A percentile compares a stretch with the other conserved stretches of the same genome.
Conservation (phyloP, 2,797 vertebrate species). For the Artibeus jamaicensis region DNA sequence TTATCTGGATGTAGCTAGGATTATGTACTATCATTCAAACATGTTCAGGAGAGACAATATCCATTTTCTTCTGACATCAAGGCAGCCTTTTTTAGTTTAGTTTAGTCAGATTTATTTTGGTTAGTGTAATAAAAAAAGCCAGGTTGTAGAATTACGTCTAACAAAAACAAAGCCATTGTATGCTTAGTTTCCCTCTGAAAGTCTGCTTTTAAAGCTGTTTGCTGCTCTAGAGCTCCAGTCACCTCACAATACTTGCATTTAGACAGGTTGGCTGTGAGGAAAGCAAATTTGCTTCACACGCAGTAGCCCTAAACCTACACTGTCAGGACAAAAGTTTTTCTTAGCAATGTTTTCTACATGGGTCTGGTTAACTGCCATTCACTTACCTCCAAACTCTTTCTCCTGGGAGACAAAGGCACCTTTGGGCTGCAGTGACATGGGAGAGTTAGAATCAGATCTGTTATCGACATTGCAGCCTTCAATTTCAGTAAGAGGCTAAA, state of each 20-base stretch:
- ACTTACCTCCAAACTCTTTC: constrained; percentile 66
- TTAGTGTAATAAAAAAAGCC: constrained; percentile 51
- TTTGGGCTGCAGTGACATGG: constrained; percentile 69
- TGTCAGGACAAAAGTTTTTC: constrained; percentile 63
- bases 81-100: constrained; percentile 68
- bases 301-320: constrained; percentile 48
- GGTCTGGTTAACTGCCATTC: constrained; percentile 64
- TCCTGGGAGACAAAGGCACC: constrained; percentile 74
- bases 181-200: constrained; percentile 48
- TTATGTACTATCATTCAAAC: constrained; percentile 28
- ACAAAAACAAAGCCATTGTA: constrained; percentile 69
- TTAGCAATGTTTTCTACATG: constrained; percentile 55
- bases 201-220: constrained; percentile 54
- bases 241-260: constrained; percentile 28
- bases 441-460: constrained; percentile 74
- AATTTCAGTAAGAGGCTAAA: constrained; percentile 67
- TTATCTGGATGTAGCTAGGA: constrained; percentile 59
- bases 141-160: constrained; percentile 56
- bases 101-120: constrained; percentile 70
- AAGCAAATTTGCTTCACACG: constrained; percentile 51
- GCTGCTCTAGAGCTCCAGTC: neutral
- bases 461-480: constrained; percentile 65
- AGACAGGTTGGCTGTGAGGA: constrained; percentile 62
- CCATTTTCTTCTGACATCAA: constrained; percentile 66
- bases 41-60: constrained; percentile 52